A percentile compares a stretch with the other conserved stretches of the same genome.
Evolutionary conservation across 1,140 invertebrate genomes (phyloP).

Genomic region (Helicoverpa armigera): DNA sequence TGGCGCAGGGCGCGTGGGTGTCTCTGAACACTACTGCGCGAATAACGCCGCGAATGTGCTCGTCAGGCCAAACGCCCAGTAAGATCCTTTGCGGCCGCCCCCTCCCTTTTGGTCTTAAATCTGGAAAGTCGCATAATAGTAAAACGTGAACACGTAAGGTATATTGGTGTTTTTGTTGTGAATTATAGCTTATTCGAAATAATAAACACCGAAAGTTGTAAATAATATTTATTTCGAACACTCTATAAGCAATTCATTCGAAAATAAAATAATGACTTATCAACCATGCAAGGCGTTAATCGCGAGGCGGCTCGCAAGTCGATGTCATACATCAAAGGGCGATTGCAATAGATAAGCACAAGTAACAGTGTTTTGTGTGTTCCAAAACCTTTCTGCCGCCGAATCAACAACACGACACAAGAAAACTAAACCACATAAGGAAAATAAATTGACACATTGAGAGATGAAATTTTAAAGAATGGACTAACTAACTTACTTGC

Average conservation of each 20-base stretch:
- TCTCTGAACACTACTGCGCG: slow-evolving; percentile 96
- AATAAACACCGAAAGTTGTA: not conserved
- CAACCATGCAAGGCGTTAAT: not conserved
- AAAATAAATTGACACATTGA: slow-evolving; percentile 16
- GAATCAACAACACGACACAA: slow-evolving; percentile 26
- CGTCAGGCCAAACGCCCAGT: slow-evolving; percentile 96
- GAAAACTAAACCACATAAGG: slow-evolving; percentile 28
- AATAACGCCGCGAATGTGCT: slow-evolving; percentile 96
- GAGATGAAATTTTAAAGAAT: slow-evolving; percentile 21
- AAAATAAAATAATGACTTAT: slow-evolving; percentile 10
- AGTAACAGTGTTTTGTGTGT: not conserved
- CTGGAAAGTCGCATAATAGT: slow-evolving; percentile 87
- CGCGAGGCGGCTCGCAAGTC: slow-evolving; percentile 18
- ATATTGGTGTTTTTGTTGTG: slow-evolving; percentile 29
- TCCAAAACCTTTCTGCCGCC: slow-evolving; percentile 1
- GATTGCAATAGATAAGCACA: slow-evolving; percentile 22
- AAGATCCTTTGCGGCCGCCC: slow-evolving; percentile 96
- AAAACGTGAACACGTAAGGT: slow-evolving; percentile 81
- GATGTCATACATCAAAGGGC: not conserved
- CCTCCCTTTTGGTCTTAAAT: slow-evolving; percentile 95
- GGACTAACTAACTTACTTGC: slow-evolving; percentile 30
- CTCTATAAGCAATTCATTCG: not conserved
- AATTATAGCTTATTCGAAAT: slow-evolving; percentile 25
- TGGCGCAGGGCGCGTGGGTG: slow-evolving; percentile 88
- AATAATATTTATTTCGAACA: slow-evolving; percentile 23